A percentile compares a stretch with the other conserved stretches of the same genome.
Conservation (phyloP, 2,888 invertebrate genomes). For the Phlogophora meticulosa region DNA sequence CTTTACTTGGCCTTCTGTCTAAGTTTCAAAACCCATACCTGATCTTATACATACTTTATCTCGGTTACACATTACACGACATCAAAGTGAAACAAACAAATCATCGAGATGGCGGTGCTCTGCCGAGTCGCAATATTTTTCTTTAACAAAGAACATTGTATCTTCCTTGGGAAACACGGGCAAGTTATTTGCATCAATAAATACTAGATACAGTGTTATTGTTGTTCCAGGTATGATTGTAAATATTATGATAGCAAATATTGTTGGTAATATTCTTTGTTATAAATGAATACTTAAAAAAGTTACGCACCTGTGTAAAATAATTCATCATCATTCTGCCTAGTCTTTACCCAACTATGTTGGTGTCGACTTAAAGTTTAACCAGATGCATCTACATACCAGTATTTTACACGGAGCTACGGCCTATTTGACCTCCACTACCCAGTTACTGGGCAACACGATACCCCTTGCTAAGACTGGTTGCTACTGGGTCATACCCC, state of each 20-base stretch:
- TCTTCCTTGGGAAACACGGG: constrained; percentile 2
- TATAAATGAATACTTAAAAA: too few relatives aligned
- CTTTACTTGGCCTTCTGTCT: too few relatives aligned
- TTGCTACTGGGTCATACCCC: too few relatives aligned
- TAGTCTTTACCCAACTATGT: too few relatives aligned
- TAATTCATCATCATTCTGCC: too few relatives aligned
- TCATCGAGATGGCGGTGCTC: constrained; percentile 18
- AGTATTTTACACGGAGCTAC: too few relatives aligned
- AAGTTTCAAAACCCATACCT: background rate
- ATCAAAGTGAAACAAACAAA: constrained; percentile 36
- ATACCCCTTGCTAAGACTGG: too few relatives aligned
- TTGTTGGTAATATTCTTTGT: background rate
- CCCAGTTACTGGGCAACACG: too few relatives aligned
- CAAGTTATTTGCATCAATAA: constrained; percentile 24
- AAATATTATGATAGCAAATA: background rate
- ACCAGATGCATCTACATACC: too few relatives aligned
- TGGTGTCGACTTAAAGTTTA: too few relatives aligned
- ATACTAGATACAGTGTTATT: constrained; percentile 15
- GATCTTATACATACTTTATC: constrained; percentile 12
- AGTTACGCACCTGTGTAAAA: background rate
- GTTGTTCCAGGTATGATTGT: constrained; percentile 10
- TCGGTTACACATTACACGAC: background rate
- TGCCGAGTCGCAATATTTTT: constrained; percentile 37
- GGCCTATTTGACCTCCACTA: too few relatives aligned
- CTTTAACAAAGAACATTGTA: constrained; percentile 41